Conservation (phyloP, 2,113 vertebrate species). For the Melanostigma gelatinosum region DNA sequence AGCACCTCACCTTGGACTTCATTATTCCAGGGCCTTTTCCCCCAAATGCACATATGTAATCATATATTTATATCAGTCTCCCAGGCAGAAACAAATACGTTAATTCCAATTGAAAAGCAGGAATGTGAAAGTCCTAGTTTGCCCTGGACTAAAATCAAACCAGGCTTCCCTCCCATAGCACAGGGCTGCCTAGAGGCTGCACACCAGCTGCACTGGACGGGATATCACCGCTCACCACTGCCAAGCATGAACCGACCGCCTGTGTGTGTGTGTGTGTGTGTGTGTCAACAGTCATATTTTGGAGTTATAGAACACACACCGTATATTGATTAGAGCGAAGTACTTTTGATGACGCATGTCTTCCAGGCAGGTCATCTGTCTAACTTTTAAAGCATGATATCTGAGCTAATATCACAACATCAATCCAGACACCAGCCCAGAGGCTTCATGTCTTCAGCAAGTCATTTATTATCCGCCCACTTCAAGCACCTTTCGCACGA, state of each 20-base stretch:
- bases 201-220: slow-evolving; percentile 68
- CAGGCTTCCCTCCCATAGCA: slow-evolving; percentile 61
- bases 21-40: slow-evolving; percentile 43
- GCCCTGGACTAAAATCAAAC: slow-evolving; percentile 72
- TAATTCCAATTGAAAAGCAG: slow-evolving; percentile 72
- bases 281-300: slow-evolving; percentile 49
- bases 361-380: slow-evolving; percentile 43
- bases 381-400: slow-evolving; percentile 34
- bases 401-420: slow-evolving; percentile 41
- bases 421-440: slow-evolving; percentile 50
- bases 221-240: slow-evolving; percentile 52
- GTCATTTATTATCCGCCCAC: slow-evolving; percentile 50
- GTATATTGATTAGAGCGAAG: slow-evolving; percentile 24
- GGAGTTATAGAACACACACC: slow-evolving; percentile 47
- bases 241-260: slow-evolving; percentile 52
- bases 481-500: slow-evolving; percentile 29
- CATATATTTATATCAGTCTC: slow-evolving; percentile 64
- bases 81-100: slow-evolving; percentile 62
- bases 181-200: slow-evolving; percentile 63
- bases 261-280: slow-evolving; percentile 23
- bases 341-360: slow-evolving; percentile 24
- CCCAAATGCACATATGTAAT: slow-evolving; percentile 56
- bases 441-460: slow-evolving; percentile 55
- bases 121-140: slow-evolving; percentile 70
- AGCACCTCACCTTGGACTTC: slow-evolving; percentile 56